Conservation (phyloP, 2,888 invertebrate genomes). For the Synanthedon myopaeformis region DNA sequence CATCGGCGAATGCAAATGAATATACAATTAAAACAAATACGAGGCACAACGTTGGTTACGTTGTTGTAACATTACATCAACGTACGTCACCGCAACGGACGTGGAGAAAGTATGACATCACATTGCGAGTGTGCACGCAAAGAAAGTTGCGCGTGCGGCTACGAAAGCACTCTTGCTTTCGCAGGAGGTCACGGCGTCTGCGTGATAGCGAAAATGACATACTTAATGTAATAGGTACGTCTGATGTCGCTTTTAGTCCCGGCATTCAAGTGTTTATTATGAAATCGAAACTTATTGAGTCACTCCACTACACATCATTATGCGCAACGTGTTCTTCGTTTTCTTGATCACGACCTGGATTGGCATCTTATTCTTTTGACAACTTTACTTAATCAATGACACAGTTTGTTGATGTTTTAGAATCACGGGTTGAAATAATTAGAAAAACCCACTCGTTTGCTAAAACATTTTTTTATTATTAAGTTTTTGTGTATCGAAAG, state of each 20-base stretch:
- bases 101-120: conserved; percentile 62
- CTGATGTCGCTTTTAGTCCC: conserved; percentile 52
- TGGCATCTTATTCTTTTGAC: too few relatives aligned
- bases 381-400: too few relatives aligned
- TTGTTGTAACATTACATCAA: conserved; percentile 44
- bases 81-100: conserved; percentile 39
- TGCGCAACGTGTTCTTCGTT: conserved; percentile 24
- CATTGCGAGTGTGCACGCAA: conserved; percentile 39
- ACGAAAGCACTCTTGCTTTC: conserved; percentile 55
- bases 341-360: conserved; percentile 1
- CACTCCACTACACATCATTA: conserved; percentile 26
- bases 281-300: conserved; percentile 57
- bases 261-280: conserved; percentile 60
- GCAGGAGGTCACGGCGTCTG: conserved; percentile 56
- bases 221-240: conserved; percentile 26
- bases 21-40: neutral
- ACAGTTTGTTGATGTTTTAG: too few relatives aligned
- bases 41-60: conserved; percentile 32
- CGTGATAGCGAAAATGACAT: conserved; percentile 65
- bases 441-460: too few relatives aligned
- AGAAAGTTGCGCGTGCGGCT: conserved; percentile 64
- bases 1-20: too few relatives aligned
- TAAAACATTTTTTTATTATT: too few relatives aligned
- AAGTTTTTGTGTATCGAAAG: too few relatives aligned
- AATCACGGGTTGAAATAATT: too few relatives aligned